Base-by-base conservation (phyloP, 1,140 invertebrate genomes). In the Archivesica marissinica region DNA sequence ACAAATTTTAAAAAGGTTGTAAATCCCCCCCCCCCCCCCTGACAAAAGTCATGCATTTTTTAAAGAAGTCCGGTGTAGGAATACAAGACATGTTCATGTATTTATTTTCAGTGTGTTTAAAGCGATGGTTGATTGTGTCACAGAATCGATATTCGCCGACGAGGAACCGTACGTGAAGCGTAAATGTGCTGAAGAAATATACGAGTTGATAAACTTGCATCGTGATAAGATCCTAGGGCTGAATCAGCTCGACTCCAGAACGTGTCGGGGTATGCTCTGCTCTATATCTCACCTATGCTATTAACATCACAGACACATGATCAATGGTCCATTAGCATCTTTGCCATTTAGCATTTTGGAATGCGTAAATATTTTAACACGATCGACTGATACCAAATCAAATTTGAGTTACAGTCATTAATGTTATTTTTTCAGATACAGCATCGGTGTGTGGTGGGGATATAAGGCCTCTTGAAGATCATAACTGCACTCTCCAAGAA, bases 171-270 rank as follows among this genome's bases (percentile, higher is more conserved):
- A 30, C 7, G 41, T 4, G 2, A 41, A 30, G 33, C 50, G 41
- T 13, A 47, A 72, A 28, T 72, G 68, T 50, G 44, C 28, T 17
- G 41, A 28, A 33, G 68, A 72, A 72, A 50, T 72, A 30, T 47
- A 33, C 25, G 39, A 72, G 20, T 47, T 50, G 4, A 41, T 72
- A 0, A 25, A 44, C 50, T 9, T 33, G 1, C 25, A 72, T 15
- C 11, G 11, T 3, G 15, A 50, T 28, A 23, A 15, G 41, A 17
- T 20, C 1, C 50, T 20, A 4, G 2, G 11, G 15, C 33, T 72
- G 20, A 25, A 25, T 15, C 23, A 23, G 2, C 2, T 72, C 2
- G 23, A 50, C 50, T n/a, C 41, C 0, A 15, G 50, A 44, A 13
- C 28, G 17, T 72, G 68, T 50, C 25, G 50, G 50, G 68, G 68